Conservation (phyloP, 1,140 invertebrate species). For the Brachionus rubens region DNA sequence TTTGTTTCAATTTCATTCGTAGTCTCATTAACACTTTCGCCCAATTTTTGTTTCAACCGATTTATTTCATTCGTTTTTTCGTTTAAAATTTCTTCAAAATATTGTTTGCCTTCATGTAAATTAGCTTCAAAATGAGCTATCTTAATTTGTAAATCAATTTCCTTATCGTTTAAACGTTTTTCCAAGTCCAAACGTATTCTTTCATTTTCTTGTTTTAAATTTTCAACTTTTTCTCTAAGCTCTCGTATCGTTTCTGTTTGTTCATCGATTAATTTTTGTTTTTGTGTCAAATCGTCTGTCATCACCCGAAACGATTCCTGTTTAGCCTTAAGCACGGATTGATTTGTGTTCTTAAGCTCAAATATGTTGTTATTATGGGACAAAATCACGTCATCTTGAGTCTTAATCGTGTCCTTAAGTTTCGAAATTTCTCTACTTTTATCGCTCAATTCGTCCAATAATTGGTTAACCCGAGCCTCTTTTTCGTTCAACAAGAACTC, state of each 20-base stretch:
- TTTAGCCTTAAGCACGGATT: constrained; percentile 14
- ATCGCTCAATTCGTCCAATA: background rate
- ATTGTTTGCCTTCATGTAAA: constrained; percentile 13
- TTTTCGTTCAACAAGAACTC: constrained; percentile 25
- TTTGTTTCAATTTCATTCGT: background rate
- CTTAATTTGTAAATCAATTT: constrained; percentile 6
- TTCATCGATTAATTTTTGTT: constrained; percentile 22
- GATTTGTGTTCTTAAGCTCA: constrained; percentile 7
- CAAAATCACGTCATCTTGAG: constrained; percentile 23
- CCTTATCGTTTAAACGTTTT: constrained; percentile 9
- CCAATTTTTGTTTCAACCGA: constrained; percentile 8
- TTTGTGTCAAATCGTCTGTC: background rate
- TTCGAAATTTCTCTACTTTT: background rate
- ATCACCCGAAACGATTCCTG: constrained; percentile 15
- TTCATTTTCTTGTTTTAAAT: background rate
- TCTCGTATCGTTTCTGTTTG: background rate
- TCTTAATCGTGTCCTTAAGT: constrained; percentile 1
- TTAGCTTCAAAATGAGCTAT: constrained; percentile 30
- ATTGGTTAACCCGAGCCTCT: constrained; percentile 1
- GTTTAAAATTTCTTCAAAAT: constrained; percentile 9
- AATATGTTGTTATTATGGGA: constrained; percentile 21
- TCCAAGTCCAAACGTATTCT: background rate
- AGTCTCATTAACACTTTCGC: background rate
- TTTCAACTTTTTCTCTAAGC: background rate
- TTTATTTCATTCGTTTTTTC: constrained; percentile 15